phyloP scores from a whole-genome alignment of 2,113 vertebrate species.

The Misgurnus mizolepis region DNA sequence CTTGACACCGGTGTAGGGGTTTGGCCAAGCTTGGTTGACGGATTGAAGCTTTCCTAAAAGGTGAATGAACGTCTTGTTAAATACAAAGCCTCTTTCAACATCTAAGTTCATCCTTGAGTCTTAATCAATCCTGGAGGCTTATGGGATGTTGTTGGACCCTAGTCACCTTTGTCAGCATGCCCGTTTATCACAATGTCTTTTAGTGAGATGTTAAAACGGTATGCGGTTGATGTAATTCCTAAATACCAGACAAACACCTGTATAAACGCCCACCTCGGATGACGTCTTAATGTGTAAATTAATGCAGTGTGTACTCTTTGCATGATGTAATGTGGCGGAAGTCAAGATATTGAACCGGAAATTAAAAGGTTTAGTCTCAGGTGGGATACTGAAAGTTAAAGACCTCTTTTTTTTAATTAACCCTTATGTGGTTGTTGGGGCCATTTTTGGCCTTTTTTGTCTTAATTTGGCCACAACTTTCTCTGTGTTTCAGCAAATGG shows the following conservation, averaged over 20 bases:
- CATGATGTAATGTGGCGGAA: neutral
- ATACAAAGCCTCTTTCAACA: constrained; percentile 52
- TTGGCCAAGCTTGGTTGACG: constrained; percentile 7
- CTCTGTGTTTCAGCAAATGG: too few relatives aligned
- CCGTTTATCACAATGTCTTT: constrained; percentile 43
- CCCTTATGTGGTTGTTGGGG: too few relatives aligned
- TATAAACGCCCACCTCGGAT: constrained; percentile 35
- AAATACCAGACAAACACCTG: constrained; percentile 40
- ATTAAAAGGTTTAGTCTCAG: neutral
- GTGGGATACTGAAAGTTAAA: too few relatives aligned
- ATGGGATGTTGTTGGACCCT: constrained; percentile 56
- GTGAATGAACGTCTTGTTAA: constrained; percentile 51
- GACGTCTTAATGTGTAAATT: constrained; percentile 31
- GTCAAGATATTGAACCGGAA: neutral
- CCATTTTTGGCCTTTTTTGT: too few relatives aligned
- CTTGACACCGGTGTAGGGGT: neutral
- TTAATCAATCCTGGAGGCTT: constrained; percentile 36
- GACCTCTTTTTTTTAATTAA: too few relatives aligned
- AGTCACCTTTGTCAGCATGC: constrained; percentile 46
- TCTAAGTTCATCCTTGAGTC: constrained; percentile 21
- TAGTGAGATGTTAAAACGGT: constrained; percentile 37
- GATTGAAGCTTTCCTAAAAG: constrained; percentile 24
- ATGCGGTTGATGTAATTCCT: constrained; percentile 31
- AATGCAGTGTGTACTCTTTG: neutral
- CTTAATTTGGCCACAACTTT: too few relatives aligned